These are phyloP conservation scores for Actinernus sp. DNA, from an alignment of 92 coral and sea anemone species.

Conservation along the genomic window DNA sequence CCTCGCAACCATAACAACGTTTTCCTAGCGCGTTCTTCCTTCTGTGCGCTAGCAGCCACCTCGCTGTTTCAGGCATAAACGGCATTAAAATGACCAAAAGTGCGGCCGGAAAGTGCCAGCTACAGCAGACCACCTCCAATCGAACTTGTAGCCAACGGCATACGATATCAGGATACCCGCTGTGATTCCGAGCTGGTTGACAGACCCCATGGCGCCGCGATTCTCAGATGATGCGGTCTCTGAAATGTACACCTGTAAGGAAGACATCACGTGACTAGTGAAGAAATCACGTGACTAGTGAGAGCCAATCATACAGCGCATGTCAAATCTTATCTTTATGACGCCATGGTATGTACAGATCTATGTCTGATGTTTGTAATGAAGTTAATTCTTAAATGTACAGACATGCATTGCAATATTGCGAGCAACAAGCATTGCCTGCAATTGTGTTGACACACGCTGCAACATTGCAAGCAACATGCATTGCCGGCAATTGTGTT, in stretches of 20 bases:
- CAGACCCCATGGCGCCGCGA: constrained; percentile 80
- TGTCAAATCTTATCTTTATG: no score
- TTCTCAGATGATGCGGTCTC: constrained; percentile 73
- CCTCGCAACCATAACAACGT: constrained; percentile 81
- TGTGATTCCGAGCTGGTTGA: constrained; percentile 75
- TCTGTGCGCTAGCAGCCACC: constrained; percentile 79
- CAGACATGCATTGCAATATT: no score
- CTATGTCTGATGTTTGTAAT: no score
- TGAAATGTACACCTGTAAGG: constrained; percentile 68
- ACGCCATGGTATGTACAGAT: no score
- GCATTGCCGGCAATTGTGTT: no score
- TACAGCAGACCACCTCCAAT: constrained; percentile 81
- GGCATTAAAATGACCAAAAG: constrained; percentile 60
- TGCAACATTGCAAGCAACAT: no score
- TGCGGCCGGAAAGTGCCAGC: constrained; percentile 70
- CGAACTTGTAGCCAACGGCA: constrained; percentile 53
- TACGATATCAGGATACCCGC: constrained; percentile 68
- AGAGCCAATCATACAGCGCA: no score
- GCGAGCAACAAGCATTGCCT: no score
- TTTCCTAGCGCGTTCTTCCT: constrained; percentile 57
- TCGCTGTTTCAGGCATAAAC: constrained; percentile 87
- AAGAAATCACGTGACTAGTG: no score
- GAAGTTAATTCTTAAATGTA: no score
- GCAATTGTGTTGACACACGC: no score
- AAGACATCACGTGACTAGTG: no score